Conservation (phyloP, 1,140 invertebrate species). For the Trinorchestia longiramus region DNA sequence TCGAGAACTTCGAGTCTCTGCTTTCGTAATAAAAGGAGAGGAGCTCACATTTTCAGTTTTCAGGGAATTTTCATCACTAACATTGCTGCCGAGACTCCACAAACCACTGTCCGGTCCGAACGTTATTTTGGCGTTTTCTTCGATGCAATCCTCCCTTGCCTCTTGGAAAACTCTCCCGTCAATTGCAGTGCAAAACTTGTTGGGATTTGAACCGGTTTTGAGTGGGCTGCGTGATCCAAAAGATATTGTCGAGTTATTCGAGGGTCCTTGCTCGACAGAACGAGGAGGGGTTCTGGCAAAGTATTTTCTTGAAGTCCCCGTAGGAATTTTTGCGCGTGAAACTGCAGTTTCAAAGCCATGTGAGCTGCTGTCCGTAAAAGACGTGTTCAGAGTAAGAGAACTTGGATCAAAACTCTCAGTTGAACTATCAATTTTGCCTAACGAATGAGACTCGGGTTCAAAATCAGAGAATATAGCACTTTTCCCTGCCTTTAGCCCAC, state of each 20-base stretch:
- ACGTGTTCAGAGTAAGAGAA: background rate
- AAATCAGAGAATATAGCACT: background rate
- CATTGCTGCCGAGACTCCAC: slow-evolving; percentile 28
- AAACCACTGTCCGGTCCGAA: background rate
- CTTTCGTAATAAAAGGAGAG: slow-evolving; percentile 3
- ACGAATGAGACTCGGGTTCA: background rate
- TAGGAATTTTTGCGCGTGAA: background rate
- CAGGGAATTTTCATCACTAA: background rate
- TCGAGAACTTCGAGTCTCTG: background rate
- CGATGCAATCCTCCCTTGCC: background rate
- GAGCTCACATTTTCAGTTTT: background rate
- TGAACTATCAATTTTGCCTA: background rate
- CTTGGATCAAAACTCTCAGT: background rate
- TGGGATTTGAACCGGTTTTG: background rate
- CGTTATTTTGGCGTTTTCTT: background rate
- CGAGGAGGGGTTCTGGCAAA: background rate
- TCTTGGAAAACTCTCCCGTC: background rate
- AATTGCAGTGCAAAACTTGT: background rate
- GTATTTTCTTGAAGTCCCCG: background rate
- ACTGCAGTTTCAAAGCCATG: background rate
- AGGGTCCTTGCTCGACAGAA: background rate
- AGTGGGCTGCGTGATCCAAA: background rate
- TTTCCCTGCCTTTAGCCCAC: background rate
- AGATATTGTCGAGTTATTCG: background rate
- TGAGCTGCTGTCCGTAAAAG: background rate